phyloP scores from a whole-genome alignment of 2,797 vertebrate genomes.

The Diplodus sargus region DNA sequence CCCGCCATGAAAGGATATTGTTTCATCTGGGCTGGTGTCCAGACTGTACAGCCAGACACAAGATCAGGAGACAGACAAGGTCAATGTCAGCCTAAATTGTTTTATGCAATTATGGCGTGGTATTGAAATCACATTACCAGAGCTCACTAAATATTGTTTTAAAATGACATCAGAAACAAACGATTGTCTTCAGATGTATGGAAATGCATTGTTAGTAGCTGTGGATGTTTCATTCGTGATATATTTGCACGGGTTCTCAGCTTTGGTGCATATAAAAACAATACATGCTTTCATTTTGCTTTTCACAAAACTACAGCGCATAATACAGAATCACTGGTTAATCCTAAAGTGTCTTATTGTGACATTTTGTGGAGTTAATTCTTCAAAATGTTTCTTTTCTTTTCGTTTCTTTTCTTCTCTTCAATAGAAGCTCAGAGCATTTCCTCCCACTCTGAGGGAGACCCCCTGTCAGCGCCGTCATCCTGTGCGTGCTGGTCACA shows the following conservation, averaged over 20 bases:
- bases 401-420: no score
- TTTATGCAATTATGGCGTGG: slow-evolving; percentile 9
- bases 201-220: background rate
- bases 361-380: background rate
- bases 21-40: background rate
- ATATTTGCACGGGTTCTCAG: background rate
- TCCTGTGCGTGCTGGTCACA: background rate
- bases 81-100: slow-evolving; percentile 6
- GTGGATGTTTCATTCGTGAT: background rate
- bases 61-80: background rate
- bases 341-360: background rate
- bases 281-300: background rate
- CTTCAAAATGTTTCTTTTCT: background rate
- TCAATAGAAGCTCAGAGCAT: background rate
- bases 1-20: background rate
- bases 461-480: background rate
- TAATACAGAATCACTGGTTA: background rate
- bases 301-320: background rate
- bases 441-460: background rate
- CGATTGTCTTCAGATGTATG: background rate
- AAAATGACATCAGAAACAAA: slow-evolving; percentile 8
- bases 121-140: slow-evolving; percentile 10
- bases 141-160: slow-evolving; percentile 5
- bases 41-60: slow-evolving; percentile 23
- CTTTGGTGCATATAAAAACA: background rate